phyloP scores from a whole-genome alignment of 2,888 invertebrate species.

The Platypus cylindrus region DNA sequence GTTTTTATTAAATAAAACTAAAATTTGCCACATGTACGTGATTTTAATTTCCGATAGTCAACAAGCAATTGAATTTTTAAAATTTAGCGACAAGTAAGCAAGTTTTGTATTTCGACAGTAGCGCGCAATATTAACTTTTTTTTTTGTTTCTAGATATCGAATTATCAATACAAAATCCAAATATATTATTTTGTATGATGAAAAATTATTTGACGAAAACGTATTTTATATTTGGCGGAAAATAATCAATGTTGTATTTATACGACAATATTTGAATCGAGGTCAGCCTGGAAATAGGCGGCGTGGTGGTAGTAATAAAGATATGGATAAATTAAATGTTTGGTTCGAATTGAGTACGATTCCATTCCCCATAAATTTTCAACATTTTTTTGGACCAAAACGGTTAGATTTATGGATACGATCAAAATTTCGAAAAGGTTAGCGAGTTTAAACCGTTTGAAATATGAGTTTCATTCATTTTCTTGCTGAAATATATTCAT shows the following conservation, averaged over 20 bases:
- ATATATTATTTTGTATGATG: constrained; percentile 58
- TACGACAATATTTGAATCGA: constrained; percentile 50
- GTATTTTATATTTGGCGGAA: constrained; percentile 65
- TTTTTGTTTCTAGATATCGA: constrained; percentile 49
- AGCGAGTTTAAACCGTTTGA: not conserved
- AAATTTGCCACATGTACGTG: too few species aligned
- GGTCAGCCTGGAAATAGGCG: too few species aligned
- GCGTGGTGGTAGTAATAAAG: constrained; percentile 20
- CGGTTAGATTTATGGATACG: constrained; percentile 56
- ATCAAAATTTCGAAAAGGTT: constrained; percentile 44
- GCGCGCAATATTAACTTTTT: too few species aligned
- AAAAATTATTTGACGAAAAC: constrained; percentile 49
- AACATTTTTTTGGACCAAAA: constrained; percentile 44
- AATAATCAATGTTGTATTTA: constrained; percentile 60
- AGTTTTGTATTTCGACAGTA: too few species aligned
- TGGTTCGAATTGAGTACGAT: constrained; percentile 64
- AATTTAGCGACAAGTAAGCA: too few species aligned
- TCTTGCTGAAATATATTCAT: too few species aligned
- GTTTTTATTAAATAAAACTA: too few species aligned
- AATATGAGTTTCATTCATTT: too few species aligned
- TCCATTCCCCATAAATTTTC: constrained; percentile 54
- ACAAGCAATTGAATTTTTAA: too few species aligned
- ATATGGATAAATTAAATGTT: constrained; percentile 31
- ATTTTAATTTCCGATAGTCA: too few species aligned
- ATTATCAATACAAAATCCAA: constrained; percentile 57